These are phyloP conservation scores for Blastobasis adustella DNA, from an alignment of 2,888 invertebrate species.

Conservation along the genomic window DNA sequence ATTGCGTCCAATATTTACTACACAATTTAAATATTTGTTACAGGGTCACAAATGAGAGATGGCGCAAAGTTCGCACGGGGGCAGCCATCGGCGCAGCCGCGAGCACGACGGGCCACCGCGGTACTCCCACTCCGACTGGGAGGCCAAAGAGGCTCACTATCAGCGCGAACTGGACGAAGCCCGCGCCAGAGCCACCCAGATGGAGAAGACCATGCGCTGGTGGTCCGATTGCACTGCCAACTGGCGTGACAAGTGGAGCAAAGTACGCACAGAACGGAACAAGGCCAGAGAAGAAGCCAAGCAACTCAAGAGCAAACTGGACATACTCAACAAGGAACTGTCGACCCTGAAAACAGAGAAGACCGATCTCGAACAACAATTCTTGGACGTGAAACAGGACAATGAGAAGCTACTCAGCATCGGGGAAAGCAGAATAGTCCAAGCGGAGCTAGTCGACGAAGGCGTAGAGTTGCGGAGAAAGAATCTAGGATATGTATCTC, in stretches of 20 bases:
- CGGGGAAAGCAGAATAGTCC: conserved; percentile 59
- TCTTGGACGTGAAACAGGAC: conserved; percentile 85
- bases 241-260: conserved; percentile 97
- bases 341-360: conserved; percentile 84
- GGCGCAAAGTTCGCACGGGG: conserved; percentile 81
- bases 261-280: conserved; percentile 92
- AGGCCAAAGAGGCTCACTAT: conserved; percentile 82
- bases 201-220: conserved; percentile 99
- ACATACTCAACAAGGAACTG: conserved; percentile 84
- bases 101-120: conserved; percentile 79
- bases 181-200: conserved; percentile 94
- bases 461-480: conserved; percentile 59
- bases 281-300: conserved; percentile 93
- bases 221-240: conserved; percentile 99
- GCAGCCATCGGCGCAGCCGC: conserved; percentile 76
- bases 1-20: no score
- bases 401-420: conserved; percentile 83
- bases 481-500: conserved; percentile 43
- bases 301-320: conserved; percentile 86
- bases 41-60: conserved; percentile 33
- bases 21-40: no score
- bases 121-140: conserved; percentile 84
- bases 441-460: conserved; percentile 55
- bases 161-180: conserved; percentile 94
- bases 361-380: conserved; percentile 84